A percentile compares a stretch with the other conserved stretches of the same genome.
Evolutionary conservation across 2,888 invertebrate genomes (phyloP).

Genomic region (Gasteruption jaculator): DNA sequence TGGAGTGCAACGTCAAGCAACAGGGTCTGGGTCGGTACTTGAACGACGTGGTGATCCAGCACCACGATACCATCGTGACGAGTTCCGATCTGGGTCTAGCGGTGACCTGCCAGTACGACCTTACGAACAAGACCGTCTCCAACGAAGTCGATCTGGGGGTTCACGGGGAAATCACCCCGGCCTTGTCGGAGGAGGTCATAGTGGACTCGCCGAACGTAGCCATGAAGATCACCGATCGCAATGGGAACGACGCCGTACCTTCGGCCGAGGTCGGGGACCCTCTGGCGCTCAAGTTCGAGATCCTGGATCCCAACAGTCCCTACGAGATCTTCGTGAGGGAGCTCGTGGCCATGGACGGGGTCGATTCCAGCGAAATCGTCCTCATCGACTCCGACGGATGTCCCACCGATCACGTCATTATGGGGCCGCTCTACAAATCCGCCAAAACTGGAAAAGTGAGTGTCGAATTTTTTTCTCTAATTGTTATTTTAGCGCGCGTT

Average conservation of each 20-base stretch:
- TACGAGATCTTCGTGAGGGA: constrained; percentile 95
- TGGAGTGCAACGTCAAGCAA: constrained; percentile 89
- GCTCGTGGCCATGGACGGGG: constrained; percentile 90
- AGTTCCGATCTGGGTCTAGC: constrained; percentile 90
- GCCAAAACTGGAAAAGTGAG: constrained; percentile 73
- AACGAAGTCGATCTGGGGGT: constrained; percentile 89
- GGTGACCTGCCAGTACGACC: constrained; percentile 90
- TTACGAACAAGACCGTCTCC: constrained; percentile 89
- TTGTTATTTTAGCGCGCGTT: too few relatives aligned
- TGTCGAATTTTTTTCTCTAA: too few relatives aligned
- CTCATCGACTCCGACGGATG: constrained; percentile 89
- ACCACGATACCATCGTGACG: constrained; percentile 93
- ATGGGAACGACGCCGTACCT: constrained; percentile 77
- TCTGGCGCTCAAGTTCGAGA: constrained; percentile 85
- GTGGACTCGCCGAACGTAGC: constrained; percentile 93
- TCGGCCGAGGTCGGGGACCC: constrained; percentile 92
- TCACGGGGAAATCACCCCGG: constrained; percentile 81
- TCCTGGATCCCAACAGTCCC: constrained; percentile 86
- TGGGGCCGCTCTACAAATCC: constrained; percentile 87
- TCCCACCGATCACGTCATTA: constrained; percentile 90
- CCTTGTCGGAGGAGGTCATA: constrained; percentile 83
- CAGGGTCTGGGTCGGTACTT: constrained; percentile 82
- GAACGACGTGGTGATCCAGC: constrained; percentile 91
- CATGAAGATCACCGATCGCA: constrained; percentile 86
- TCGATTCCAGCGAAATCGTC: constrained; percentile 87